These are phyloP conservation scores for Drosophila pegasa DNA, from an alignment of 2,888 invertebrate genomes.

Conservation along the genomic window DNA sequence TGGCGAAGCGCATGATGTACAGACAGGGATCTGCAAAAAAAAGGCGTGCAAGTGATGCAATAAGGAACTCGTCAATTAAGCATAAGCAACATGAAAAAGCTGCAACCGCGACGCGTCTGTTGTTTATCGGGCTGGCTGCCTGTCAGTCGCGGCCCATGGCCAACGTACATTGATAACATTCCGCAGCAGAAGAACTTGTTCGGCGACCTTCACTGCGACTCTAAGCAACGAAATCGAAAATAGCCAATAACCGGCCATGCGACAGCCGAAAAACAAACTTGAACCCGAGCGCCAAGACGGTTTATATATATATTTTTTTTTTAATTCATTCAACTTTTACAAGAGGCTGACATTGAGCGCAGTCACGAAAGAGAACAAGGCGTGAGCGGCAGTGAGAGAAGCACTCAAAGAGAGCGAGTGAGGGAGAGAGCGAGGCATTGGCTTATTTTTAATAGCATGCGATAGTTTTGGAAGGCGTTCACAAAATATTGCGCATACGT, in stretches of 20 bases:
- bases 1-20: conserved; percentile 97
- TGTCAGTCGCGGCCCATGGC: conserved; percentile 26
- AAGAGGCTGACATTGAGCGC: conserved; percentile 66
- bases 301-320: conserved; percentile 41
- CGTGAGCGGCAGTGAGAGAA: not conserved
- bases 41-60: conserved; percentile 8
- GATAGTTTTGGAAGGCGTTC: conserved; percentile 28
- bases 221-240: conserved; percentile 68
- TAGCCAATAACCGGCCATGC: conserved; percentile 60
- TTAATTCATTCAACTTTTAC: conserved; percentile 80
- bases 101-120: conserved; percentile 3
- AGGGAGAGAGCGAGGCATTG: not conserved
- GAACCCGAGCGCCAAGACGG: conserved; percentile 72
- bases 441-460: conserved; percentile 54
- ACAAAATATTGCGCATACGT: conserved; percentile 51
- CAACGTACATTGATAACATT: conserved; percentile 32
- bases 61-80: conserved; percentile 45
- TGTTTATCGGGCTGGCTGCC: not conserved
- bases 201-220: conserved; percentile 69
- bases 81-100: conserved; percentile 1
- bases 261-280: conserved; percentile 64
- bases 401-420: not conserved
- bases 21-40: conserved; percentile 93
- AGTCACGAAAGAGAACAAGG: conserved; percentile 25
- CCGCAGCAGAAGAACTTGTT: conserved; percentile 70